Conservation (phyloP, 2,797 vertebrate species). For the Onychomys torridus region DNA sequence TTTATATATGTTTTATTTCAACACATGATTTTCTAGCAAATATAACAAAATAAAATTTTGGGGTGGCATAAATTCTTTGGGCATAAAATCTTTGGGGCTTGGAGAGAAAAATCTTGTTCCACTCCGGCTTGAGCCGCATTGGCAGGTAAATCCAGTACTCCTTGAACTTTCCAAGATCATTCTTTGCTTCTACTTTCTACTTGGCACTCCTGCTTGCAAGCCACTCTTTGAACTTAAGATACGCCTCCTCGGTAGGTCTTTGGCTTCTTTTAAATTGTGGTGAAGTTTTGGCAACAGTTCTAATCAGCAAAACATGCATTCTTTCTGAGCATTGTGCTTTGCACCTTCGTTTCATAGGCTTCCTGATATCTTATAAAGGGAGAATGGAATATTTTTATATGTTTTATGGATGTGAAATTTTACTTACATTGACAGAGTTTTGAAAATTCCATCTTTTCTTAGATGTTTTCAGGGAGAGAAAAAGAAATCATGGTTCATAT, state of each 20-base stretch:
- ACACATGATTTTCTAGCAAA: neutral
- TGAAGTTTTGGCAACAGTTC: conserved; percentile 78
- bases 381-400: conserved; percentile 62
- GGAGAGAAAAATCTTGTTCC: conserved; percentile 26
- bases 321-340: conserved; percentile 68
- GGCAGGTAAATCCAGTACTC: conserved; percentile 62
- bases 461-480: neutral
- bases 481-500: neutral
- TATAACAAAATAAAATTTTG: conserved; percentile 2
- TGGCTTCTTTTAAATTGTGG: conserved; percentile 82
- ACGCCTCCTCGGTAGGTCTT: conserved; percentile 80
- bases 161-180: conserved; percentile 80
- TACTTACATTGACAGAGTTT: conserved; percentile 16
- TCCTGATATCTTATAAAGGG: conserved; percentile 72
- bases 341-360: neutral
- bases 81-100: conserved; percentile 24
- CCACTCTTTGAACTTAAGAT: conserved; percentile 80
- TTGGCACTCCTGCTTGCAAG: conserved; percentile 78
- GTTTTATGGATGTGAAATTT: neutral
- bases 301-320: conserved; percentile 83
- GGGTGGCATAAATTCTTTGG: conserved; percentile 49
- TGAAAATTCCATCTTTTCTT: conserved; percentile 24
- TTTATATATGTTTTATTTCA: neutral
- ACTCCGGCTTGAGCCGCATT: conserved; percentile 68
- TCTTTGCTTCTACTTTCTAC: conserved; percentile 45